Evolutionary conservation across 2,797 vertebrate species (phyloP), one percentile per base, ranked within the genome.

Genomic region (Chaetodon trifasciatus): DNA sequence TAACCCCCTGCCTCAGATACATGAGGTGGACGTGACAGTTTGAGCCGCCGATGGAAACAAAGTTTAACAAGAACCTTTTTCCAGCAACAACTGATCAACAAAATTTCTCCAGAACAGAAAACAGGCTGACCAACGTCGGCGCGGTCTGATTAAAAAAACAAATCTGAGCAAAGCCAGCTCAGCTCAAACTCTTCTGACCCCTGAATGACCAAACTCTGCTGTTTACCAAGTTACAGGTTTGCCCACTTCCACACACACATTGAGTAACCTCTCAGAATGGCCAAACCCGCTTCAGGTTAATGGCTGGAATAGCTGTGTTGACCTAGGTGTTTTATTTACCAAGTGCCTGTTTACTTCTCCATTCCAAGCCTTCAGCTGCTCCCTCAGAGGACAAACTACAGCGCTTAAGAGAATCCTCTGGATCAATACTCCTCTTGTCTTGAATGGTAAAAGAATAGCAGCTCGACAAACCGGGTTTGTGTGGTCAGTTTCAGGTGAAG

Each of bases 361-460:
- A 91, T 92, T 93, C 88, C 91, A 73, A 82, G 89, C 89, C 88
- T 85, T 90, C 92, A 93, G 94, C 94, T 93, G 91, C 91, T 86
- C 90, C 87, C 92, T 94, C 91, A 88, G 83, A 95, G 93, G 93
- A 94, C 94, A 95, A 94, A 93, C 92, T 92, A 78, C 81, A 85
- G 78, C 84, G 78, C 85, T 93, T 89, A 84, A 88, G 85, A 92
- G 88, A 90, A 94, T 91, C 92, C 89, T 81, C 88, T 9, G 67
- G 93, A 95, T 96, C 95, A 95, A 96, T 96, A 95, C 86, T 63
- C 78, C 91, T 91, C 90, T 94, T 92, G 92, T 94, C 91, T 92
- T 84, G 74, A 90, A 87, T 78, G 71, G 87, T 78, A 35, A 77
- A 84, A 87, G 91, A 94, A 90, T 90, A 87, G 82, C 87, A 90